These are phyloP conservation scores for Volucella zonaria DNA, from an alignment of 2,888 invertebrate species.

Conservation along the genomic window DNA sequence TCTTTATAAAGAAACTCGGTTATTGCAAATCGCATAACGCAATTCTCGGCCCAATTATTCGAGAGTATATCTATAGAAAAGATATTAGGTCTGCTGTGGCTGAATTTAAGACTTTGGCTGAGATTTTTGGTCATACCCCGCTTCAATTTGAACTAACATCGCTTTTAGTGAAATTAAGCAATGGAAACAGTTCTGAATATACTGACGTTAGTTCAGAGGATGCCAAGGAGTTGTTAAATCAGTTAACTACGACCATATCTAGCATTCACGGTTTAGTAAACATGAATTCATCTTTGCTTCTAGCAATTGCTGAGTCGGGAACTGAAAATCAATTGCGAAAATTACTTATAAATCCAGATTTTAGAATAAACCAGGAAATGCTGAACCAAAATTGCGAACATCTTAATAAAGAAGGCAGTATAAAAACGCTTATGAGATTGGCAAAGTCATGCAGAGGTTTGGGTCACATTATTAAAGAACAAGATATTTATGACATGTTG, in stretches of 20 bases:
- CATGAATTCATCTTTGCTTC: conserved; percentile 81
- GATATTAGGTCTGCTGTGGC: conserved; percentile 83
- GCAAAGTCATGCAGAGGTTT: conserved; percentile 79
- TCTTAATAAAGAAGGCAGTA: conserved; percentile 79
- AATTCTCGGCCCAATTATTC: conserved; percentile 86
- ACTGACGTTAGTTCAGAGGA: conserved; percentile 76
- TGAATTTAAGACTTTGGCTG: conserved; percentile 84
- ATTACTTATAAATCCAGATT: conserved; percentile 83
- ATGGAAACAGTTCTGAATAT: conserved; percentile 74
- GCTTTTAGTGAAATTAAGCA: conserved; percentile 80
- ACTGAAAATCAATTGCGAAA: conserved; percentile 83
- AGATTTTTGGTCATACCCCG: conserved; percentile 85
- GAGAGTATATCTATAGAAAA: conserved; percentile 85
- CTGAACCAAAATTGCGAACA: conserved; percentile 84
- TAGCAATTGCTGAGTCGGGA: conserved; percentile 83
- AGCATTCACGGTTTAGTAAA: conserved; percentile 82
- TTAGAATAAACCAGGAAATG: conserved; percentile 84
- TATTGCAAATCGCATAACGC: conserved; percentile 85
- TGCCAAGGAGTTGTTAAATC: conserved; percentile 81
- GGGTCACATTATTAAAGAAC: conserved; percentile 79
- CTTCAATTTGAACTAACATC: conserved; percentile 86
- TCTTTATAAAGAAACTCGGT: conserved; percentile 83
- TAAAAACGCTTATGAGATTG: conserved; percentile 79
- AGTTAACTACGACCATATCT: conserved; percentile 79
- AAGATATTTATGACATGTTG: conserved; percentile 80